Percentiles rank a stretch among this genome's conserved stretches.
These are phyloP conservation scores for Solenopsis invicta DNA, from an alignment of 1,140 invertebrate genomes.

Conservation along the genomic window DNA sequence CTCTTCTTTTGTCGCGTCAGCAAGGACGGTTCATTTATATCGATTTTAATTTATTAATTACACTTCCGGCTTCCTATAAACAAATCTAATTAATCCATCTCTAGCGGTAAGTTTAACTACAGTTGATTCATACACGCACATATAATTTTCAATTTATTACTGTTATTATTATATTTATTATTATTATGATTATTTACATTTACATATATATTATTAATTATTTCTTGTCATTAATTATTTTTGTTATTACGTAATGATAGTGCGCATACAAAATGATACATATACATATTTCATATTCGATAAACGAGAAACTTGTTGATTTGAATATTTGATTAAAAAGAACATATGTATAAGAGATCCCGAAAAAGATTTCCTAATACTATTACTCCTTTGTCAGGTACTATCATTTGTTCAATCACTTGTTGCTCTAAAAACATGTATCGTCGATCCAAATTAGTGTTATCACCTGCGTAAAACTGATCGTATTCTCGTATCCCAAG, in stretches of 20 bases:
- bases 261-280: background rate
- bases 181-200: background rate
- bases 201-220: background rate
- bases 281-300: background rate
- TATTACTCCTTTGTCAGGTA: background rate
- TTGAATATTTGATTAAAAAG: background rate
- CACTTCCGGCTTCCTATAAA: background rate
- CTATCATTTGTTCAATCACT: conserved; percentile 27
- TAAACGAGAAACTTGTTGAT: background rate
- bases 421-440: conserved; percentile 38
- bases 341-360: conserved; percentile 1
- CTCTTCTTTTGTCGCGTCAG: background rate
- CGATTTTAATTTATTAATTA: conserved; percentile 35
- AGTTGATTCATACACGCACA: background rate
- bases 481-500: conserved; percentile 14
- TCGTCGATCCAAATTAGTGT: background rate
- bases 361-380: background rate
- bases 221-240: background rate
- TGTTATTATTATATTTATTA: background rate
- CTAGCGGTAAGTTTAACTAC: background rate
- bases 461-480: conserved; percentile 29
- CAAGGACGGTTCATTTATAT: background rate
- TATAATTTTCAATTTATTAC: background rate
- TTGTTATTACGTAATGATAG: background rate
- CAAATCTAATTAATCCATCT: conserved; percentile 1